Percentiles rank a stretch among this genome's conserved stretches.
Conservation (phyloP, 1,140 invertebrate species). For the Chelonus insularis region DNA sequence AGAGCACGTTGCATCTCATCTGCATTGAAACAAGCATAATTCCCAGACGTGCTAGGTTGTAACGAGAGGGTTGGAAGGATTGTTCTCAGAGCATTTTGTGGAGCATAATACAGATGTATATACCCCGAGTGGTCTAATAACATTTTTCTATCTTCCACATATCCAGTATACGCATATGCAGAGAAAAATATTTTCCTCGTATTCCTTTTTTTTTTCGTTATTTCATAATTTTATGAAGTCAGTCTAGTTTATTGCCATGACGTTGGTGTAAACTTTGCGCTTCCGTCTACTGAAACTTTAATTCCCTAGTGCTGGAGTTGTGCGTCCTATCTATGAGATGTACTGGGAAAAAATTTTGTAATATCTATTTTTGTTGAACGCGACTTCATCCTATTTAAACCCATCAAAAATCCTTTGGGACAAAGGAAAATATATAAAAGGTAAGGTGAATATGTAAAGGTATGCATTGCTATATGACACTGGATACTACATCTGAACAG, state of each 20-base stretch:
- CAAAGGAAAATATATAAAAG: background rate
- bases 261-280: slow-evolving; percentile 19
- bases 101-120: slow-evolving; percentile 2
- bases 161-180: background rate
- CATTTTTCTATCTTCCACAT: slow-evolving; percentile 1
- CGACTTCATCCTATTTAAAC: slow-evolving; percentile 6
- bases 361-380: slow-evolving; percentile 15
- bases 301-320: background rate
- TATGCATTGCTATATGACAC: too few relatives aligned
- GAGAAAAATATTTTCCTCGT: background rate
- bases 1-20: background rate
- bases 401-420: background rate
- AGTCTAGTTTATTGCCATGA: slow-evolving; percentile 22
- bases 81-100: too few relatives aligned
- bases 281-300: slow-evolving; percentile 19
- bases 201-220: background rate
- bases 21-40: slow-evolving; percentile 4
- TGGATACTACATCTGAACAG: too few relatives aligned
- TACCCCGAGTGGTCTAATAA: slow-evolving; percentile 12
- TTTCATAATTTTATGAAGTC: slow-evolving; percentile 14
- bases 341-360: slow-evolving; percentile 1
- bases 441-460: background rate
- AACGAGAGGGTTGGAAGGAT: too few relatives aligned
- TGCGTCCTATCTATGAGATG: background rate
- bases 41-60: slow-evolving; percentile 5